Conservation (phyloP, 1,140 invertebrate species). For the Forficula auricularia region DNA sequence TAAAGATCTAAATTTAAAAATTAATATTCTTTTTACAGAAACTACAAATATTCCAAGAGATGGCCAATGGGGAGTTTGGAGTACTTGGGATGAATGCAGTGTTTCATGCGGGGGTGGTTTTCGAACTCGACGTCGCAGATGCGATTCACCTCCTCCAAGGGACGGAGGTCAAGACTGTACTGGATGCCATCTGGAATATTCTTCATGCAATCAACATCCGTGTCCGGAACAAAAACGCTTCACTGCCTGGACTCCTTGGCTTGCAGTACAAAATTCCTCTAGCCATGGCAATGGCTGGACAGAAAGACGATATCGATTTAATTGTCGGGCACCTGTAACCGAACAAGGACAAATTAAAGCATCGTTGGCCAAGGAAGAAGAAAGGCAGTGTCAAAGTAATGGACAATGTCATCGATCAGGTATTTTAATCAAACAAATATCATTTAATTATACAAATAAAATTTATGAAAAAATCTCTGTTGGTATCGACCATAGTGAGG, state of each 20-base stretch:
- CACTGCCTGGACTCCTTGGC: conserved; percentile 61
- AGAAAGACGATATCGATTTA: conserved; percentile 57
- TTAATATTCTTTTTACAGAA: conserved; percentile 20
- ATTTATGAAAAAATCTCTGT: not conserved
- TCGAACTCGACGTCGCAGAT: conserved; percentile 32
- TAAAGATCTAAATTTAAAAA: conserved; percentile 8
- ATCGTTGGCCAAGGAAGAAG: conserved; percentile 54
- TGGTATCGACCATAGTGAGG: too few relatives aligned
- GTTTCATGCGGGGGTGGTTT: conserved; percentile 35
- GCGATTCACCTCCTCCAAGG: conserved; percentile 44
- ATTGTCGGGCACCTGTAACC: conserved; percentile 54
- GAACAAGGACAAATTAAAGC: conserved; percentile 42
- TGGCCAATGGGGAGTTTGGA: conserved; percentile 58
- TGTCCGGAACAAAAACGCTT: conserved; percentile 48
- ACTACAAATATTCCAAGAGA: conserved; percentile 31
- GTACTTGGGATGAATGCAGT: conserved; percentile 46
- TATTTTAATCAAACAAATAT: conserved; percentile 6
- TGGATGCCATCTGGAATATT: conserved; percentile 40
- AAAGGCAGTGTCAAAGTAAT: conserved; percentile 45
- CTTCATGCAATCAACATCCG: conserved; percentile 46
- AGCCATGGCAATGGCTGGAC: conserved; percentile 35
- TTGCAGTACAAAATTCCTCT: conserved; percentile 22
- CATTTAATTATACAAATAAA: not conserved
- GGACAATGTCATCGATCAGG: conserved; percentile 31
- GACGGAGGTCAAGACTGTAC: conserved; percentile 41